Conservation (phyloP, 1,140 invertebrate species). For the Proales similis region DNA sequence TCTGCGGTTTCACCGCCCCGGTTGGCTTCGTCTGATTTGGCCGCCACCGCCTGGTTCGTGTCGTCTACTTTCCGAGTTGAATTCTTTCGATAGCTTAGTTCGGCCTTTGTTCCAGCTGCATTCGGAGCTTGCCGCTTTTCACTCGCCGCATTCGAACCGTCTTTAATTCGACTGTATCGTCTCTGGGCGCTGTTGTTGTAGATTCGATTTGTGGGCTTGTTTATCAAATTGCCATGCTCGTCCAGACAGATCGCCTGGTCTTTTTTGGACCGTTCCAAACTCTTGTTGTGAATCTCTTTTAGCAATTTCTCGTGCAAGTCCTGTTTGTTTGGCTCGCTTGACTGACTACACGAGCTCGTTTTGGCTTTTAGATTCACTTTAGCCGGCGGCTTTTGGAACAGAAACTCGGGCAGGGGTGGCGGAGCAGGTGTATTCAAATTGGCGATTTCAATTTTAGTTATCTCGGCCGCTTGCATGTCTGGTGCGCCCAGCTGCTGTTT, state of each 20-base stretch:
- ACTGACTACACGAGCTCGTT: constrained; percentile 14
- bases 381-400: constrained; percentile 5
- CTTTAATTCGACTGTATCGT: too few species aligned
- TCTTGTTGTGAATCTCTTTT: constrained; percentile 34
- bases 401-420: constrained; percentile 26
- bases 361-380: constrained; percentile 34
- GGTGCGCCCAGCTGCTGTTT: not conserved
- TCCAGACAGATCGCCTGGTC: constrained; percentile 3
- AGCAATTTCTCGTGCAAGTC: constrained; percentile 32
- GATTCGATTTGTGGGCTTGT: not conserved
- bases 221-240: constrained; percentile 36
- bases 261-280: constrained; percentile 32
- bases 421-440: constrained; percentile 2
- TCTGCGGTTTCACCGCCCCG: too few species aligned
- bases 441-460: not conserved
- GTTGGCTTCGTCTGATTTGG: too few species aligned
- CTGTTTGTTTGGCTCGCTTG: constrained; percentile 10
- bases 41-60: too few species aligned
- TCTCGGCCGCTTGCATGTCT: too few species aligned
- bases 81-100: too few species aligned
- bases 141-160: too few species aligned
- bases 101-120: too few species aligned
- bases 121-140: too few species aligned
- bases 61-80: too few species aligned
- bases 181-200: too few species aligned